These are phyloP conservation scores for Argya squamiceps DNA, from an alignment of 2,797 vertebrate genomes.

Conservation along the genomic window DNA sequence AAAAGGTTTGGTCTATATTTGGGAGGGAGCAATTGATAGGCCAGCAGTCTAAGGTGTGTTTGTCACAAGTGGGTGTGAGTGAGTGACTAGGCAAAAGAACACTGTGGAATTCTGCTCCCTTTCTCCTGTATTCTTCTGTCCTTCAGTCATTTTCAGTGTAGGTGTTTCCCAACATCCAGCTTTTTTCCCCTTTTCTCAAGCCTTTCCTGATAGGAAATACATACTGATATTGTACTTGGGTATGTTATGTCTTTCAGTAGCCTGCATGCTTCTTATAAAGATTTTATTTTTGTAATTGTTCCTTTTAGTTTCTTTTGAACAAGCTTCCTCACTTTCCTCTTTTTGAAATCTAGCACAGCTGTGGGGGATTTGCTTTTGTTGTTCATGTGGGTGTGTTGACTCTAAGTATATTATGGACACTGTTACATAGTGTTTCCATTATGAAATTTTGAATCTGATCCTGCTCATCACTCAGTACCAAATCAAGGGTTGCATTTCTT, in stretches of 20 bases:
- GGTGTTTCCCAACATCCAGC: background rate
- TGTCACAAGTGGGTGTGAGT: background rate
- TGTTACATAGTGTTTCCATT: slow-evolving; percentile 41
- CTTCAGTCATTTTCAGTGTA: background rate
- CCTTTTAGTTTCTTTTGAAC: background rate
- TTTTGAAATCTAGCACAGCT: background rate
- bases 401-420: background rate
- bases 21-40: background rate
- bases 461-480: background rate
- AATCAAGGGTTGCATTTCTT: slow-evolving; percentile 14
- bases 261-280: background rate
- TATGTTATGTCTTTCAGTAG: background rate
- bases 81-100: background rate
- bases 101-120: background rate
- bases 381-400: background rate
- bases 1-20: background rate
- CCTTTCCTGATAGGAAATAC: background rate
- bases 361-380: background rate
- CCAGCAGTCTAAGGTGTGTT: background rate
- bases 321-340: background rate
- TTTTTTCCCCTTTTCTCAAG: background rate
- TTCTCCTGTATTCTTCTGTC: background rate
- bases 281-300: background rate
- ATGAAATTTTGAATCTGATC: slow-evolving; percentile 51
- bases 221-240: background rate